Evolutionary conservation across 2,888 invertebrate genomes (phyloP), one percentile per base, ranked within the genome.

Genomic region (Folsomia candida): DNA sequence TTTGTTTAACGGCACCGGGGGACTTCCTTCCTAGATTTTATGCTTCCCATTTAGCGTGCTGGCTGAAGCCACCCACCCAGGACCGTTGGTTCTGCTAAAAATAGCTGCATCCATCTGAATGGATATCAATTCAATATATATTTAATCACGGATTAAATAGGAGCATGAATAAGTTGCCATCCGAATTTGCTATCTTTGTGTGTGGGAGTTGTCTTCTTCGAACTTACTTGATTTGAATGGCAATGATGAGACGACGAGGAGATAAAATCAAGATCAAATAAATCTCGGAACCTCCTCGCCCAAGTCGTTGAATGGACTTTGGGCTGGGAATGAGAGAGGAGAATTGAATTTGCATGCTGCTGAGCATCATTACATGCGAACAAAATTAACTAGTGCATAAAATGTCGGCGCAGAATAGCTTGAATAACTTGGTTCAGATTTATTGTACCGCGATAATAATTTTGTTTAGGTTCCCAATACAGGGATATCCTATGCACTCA

Each of bases 141-240:
- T 9, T 9, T 37, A 37, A 37, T 37, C 37, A 37, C n/a, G n/a
- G n/a, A n/a, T n/a, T n/a, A n/a, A n/a, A n/a, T n/a, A n/a, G n/a
- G n/a, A n/a, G 37, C 37, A 37, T 9, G 14, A 9, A 14, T 14
- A 37, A 37, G 37, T 37, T 37, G n/a, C n/a, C n/a, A 57, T 20
- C 59, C 26, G 59, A 59, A 59, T 59, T 25, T 22, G 59, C 25
- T 59, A 59, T 59, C 59, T 59, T 59, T 59, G 59, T 59, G 59
- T 59, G 59, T 59, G 59, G 59, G 59, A 59, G 59, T 59, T 59
- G 59, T 59, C 59, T 59, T 59, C 25, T 25, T 37, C 37, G 37
- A 37, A 37, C 4, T 37, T 37, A 37, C 37, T 37, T 37, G 37
- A 37, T 37, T 37, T 37, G 37, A 37, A 37, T 37, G 14, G 37